These are phyloP conservation scores for Megalops atlanticus DNA, from an alignment of 2,113 vertebrate genomes.

Conservation along the genomic window DNA sequence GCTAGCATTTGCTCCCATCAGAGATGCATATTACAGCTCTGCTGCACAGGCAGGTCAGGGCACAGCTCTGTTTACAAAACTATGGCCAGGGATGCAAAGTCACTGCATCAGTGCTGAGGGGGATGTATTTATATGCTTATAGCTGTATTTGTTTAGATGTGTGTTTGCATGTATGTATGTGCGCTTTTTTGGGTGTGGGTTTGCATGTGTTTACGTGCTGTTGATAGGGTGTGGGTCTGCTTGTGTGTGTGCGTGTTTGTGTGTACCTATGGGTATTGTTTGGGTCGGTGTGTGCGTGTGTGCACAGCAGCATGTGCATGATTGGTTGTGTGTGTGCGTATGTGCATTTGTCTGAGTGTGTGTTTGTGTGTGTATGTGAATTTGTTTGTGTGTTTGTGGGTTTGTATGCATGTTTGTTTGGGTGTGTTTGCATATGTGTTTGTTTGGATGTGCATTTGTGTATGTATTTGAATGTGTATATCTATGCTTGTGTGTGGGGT, in stretches of 20 bases:
- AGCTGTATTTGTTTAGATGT: background rate
- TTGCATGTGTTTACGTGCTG: background rate
- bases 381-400: background rate
- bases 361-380: background rate
- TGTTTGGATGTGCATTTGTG: background rate
- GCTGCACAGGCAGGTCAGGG: conserved; percentile 29
- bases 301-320: background rate
- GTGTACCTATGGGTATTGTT: background rate
- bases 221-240: background rate
- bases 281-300: too few relatives aligned
- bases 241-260: background rate
- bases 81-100: background rate
- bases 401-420: background rate
- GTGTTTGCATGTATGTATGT: background rate
- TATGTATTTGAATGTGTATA: background rate
- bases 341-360: background rate
- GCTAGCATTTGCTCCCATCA: conserved; percentile 50
- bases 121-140: too few relatives aligned
- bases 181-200: background rate
- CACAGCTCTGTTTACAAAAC: conserved; percentile 23
- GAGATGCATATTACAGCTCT: conserved; percentile 49
- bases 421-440: background rate
- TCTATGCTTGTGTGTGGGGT: background rate
- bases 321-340: background rate
- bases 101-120: background rate